Evolutionary conservation across 2,888 invertebrate species (phyloP).

Genomic region (Agrochola lychnidis): DNA sequence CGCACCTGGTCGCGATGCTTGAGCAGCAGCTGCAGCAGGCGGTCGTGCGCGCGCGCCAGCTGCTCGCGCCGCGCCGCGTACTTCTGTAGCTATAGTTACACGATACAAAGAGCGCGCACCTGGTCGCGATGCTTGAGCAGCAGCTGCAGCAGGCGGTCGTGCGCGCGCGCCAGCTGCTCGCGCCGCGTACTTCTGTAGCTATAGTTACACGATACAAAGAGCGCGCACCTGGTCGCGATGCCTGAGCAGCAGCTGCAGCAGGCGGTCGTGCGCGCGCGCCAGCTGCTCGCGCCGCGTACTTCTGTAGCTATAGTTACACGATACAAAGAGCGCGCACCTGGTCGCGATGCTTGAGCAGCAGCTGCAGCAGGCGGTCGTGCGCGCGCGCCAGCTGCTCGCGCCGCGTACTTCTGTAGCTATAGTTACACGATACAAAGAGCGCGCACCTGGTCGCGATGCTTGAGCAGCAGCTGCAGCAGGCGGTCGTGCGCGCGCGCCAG

Average conservation of each 20-base stretch:
- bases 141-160: slow-evolving; percentile 94
- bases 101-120: slow-evolving; percentile 65
- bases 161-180: slow-evolving; percentile 94
- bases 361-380: slow-evolving; percentile 94
- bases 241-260: slow-evolving; percentile 91
- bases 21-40: slow-evolving; percentile 92
- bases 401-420: slow-evolving; percentile 94
- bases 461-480: slow-evolving; percentile 92
- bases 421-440: no score
- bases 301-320: slow-evolving; percentile 84
- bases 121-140: slow-evolving; percentile 86
- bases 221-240: slow-evolving; percentile 82
- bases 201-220: no score
- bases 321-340: slow-evolving; percentile 72
- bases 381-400: slow-evolving; percentile 94
- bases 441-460: slow-evolving; percentile 83
- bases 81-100: slow-evolving; percentile 88
- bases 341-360: slow-evolving; percentile 87
- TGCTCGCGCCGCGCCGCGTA: slow-evolving; percentile 94
- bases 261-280: slow-evolving; percentile 94
- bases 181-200: slow-evolving; percentile 94
- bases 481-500: slow-evolving; percentile 95
- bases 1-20: slow-evolving; percentile 83
- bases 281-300: slow-evolving; percentile 95
- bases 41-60: slow-evolving; percentile 94